Percentiles rank a stretch among this genome's conserved stretches.
These are phyloP conservation scores for Salpingus planirostris DNA, from an alignment of 2,888 invertebrate species.

Conservation along the genomic window DNA sequence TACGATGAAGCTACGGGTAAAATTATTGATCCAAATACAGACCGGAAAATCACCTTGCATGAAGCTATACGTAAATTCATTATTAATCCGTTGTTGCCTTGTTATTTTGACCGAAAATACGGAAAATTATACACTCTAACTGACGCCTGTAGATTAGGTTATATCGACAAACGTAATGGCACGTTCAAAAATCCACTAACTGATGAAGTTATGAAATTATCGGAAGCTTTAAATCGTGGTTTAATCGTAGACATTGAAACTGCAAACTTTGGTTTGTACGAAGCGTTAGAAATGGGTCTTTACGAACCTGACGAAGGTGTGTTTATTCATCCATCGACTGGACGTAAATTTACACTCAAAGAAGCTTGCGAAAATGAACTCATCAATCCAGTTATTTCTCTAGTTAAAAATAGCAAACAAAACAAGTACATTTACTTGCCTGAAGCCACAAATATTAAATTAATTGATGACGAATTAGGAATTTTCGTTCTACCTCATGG, in stretches of 20 bases:
- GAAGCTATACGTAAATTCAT: conserved; percentile 75
- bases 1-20: conserved; percentile 75
- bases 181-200: conserved; percentile 66
- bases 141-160: conserved; percentile 71
- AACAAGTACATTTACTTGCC: conserved; percentile 63
- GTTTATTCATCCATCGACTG: conserved; percentile 70
- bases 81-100: conserved; percentile 70
- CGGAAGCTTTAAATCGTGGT: conserved; percentile 67
- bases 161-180: conserved; percentile 72
- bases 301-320: conserved; percentile 58
- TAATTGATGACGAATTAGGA: conserved; percentile 58
- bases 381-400: conserved; percentile 64
- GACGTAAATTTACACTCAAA: conserved; percentile 61
- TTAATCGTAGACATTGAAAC: conserved; percentile 81
- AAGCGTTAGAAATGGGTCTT: conserved; percentile 69
- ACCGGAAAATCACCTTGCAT: conserved; percentile 69
- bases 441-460: conserved; percentile 59
- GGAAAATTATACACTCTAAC: conserved; percentile 63
- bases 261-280: conserved; percentile 72
- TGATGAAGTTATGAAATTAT: conserved; percentile 55
- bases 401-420: conserved; percentile 61
- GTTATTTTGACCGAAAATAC: conserved; percentile 69
- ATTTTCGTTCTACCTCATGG: conserved; percentile 55
- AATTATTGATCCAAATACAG: conserved; percentile 71
- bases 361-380: conserved; percentile 68